Percentiles rank a stretch among this genome's conserved stretches.
Conservation (phyloP, 1,140 invertebrate genomes). For the Oedothorax gibbosus region DNA sequence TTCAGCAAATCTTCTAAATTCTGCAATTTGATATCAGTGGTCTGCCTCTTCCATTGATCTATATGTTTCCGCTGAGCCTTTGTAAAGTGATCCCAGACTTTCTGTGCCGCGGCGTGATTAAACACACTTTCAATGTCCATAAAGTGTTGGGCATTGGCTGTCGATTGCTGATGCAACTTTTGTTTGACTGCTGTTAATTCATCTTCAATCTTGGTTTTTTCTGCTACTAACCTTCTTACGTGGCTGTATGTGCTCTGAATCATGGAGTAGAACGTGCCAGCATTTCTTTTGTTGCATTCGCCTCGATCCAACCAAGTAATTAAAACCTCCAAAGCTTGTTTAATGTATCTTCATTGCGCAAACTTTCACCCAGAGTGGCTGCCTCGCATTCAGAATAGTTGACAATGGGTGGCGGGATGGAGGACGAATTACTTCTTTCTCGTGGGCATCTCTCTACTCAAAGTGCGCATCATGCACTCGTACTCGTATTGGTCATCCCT, state of each 20-base stretch:
- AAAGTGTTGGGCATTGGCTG: slow-evolving; percentile 85
- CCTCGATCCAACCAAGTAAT: slow-evolving; percentile 91
- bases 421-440: slow-evolving; percentile 80
- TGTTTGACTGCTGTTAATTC: slow-evolving; percentile 85
- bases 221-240: slow-evolving; percentile 82
- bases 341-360: slow-evolving; percentile 76
- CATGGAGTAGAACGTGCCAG: slow-evolving; percentile 92
- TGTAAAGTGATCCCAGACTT: slow-evolving; percentile 99
- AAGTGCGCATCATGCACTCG: slow-evolving; percentile 82
- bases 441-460: slow-evolving; percentile 83
- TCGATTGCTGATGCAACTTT: slow-evolving; percentile 82
- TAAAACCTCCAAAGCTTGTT: slow-evolving; percentile 77
- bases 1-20: slow-evolving; percentile 80
- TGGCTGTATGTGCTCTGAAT: slow-evolving; percentile 94
- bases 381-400: slow-evolving; percentile 90
- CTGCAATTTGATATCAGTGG: slow-evolving; percentile 77
- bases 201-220: slow-evolving; percentile 87
- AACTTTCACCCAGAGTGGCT: slow-evolving; percentile 80
- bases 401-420: slow-evolving; percentile 87
- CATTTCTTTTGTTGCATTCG: slow-evolving; percentile 89
- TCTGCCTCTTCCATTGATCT: slow-evolving; percentile 95
- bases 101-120: slow-evolving; percentile 92
- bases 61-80: slow-evolving; percentile 98
- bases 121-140: slow-evolving; percentile 98
- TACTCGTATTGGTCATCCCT: slow-evolving; percentile 93